Evolutionary conservation across 2,113 vertebrate genomes (phyloP).

Genomic region (Aplodontia rufa): DNA sequence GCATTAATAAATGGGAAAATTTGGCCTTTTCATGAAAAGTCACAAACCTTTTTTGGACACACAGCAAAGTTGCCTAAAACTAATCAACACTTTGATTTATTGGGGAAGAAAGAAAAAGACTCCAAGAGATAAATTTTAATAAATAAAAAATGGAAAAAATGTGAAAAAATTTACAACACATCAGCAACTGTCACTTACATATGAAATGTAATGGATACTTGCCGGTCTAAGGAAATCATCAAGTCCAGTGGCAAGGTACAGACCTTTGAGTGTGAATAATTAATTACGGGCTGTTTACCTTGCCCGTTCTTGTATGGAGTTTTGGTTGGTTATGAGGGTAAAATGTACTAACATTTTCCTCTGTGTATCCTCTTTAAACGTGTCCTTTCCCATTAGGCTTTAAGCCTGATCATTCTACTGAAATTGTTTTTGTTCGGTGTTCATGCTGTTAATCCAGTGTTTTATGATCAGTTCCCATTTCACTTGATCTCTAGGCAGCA

Average conservation of each 20-base stretch:
- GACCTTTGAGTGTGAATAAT: not conserved
- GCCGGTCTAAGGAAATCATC: not conserved
- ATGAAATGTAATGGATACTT: not conserved
- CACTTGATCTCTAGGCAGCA: not conserved
- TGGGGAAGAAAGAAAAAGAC: not conserved
- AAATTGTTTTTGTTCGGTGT: not conserved
- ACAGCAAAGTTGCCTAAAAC: not conserved
- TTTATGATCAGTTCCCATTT: not conserved
- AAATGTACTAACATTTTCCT: not conserved
- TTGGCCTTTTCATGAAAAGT: not conserved
- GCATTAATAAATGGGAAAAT: not conserved
- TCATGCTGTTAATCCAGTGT: not conserved
- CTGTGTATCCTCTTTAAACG: not conserved
- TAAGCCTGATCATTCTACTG: not conserved
- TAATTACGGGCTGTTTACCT: not conserved
- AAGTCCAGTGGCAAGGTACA: not conserved
- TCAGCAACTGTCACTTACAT: not conserved
- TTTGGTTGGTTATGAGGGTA: not conserved
- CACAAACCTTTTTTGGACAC: not conserved
- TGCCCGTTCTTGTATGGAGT: not conserved
- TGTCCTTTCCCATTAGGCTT: not conserved
- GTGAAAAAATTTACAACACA: not conserved
- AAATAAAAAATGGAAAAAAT: not conserved
- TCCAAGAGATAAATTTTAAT: not conserved
- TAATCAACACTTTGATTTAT: not conserved